Base-by-base conservation (phyloP, 2,888 invertebrate genomes). In the Tiphia femorata region DNA sequence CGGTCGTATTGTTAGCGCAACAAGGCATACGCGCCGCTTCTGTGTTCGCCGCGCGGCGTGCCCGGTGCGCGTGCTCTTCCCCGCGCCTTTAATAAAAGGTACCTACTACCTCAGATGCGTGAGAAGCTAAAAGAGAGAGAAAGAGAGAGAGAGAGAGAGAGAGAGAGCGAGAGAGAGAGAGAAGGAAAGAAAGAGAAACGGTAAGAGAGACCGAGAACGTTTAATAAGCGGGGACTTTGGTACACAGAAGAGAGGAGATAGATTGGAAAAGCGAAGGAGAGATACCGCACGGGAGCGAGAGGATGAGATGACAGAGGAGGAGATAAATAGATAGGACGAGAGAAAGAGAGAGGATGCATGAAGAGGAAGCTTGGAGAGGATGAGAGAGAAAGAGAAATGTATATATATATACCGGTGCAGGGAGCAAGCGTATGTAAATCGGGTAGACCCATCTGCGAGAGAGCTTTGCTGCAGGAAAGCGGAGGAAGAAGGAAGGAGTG, bases 1-100 rank as follows among this genome's bases (percentile, higher is more conserved):
- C 80, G 80, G 80, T 80, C 80, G 80, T 80, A 80, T 80, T 80
- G 80, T 80, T 80, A 80, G 79, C 76, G 79, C 80, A 80, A 80
- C 77, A 78, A 80, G 78, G 76, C 76, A 79, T 80, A 77, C 77
- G 72, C 78, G 78, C 79, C 77, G 78, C 79, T 79, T 79, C 80
- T 76, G 78, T 78, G 73, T 72, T 72, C 64, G 25, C 63, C 69
- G 68, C 60, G 58, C 65, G 57, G 64, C 63, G 67, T 66, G 70
- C 65, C 61, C 70, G n/a, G 72, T 67, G 67, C 67, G 62, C 62
- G 29, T 16, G 30, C 30, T 12, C 29, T 48, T n/a, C 44, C 29
- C 14, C 63, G 61, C 70, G 62, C 71, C 69, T 72, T 75, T 76
- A 71, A 78, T 75, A 77, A 77, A 73, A 70, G 67, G 62, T 57